Base-by-base conservation (phyloP, 2,113 vertebrate species). In the Oryzias curvinotus region DNA sequence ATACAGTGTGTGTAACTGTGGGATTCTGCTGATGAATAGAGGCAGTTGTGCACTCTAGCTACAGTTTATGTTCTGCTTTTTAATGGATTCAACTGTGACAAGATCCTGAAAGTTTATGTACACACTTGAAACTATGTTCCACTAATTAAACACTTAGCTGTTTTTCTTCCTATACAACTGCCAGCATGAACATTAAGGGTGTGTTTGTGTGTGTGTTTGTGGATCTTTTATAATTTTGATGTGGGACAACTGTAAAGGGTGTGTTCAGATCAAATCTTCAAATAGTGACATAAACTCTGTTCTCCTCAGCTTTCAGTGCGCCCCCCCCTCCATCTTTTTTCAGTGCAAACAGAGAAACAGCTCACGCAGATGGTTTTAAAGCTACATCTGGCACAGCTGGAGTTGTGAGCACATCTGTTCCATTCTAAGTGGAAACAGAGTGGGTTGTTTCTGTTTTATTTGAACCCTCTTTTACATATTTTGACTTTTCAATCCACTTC, bases 331-430 rank as follows among this genome's bases (percentile, higher is more conserved):
- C 28, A 1, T 30, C 28, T 36, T 36, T 36, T 36, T 36, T 36
- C 36, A 12, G 36, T 36, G 12, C 36, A 52, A 57, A 50, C 28
- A 23, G 10, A 23, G 36, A 45, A 72, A 72, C 58, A 71, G 59
- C 81, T 74, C 50, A 67, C 62, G 65, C 88, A 90, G 88, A 89
- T 90, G 88, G 82, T 65, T 68, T 61, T 25, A 57, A 56, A 77
- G 65, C 68, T 72, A 81, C 83, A 90, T 87, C 81, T 88, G 89
- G 87, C 78, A 81, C 88, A 91, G 86, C 87, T 89, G 86, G 83
- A 80, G 69, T 47, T 41, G 68, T 63, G 62, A 78, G 73, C 81
- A 84, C 90, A 89, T 92, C 90, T 91, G 86, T 77, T 89, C 65
- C 47, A 28, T 86, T 65, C 82, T 77, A 78, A 78, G 73, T 83